Percentiles rank a stretch among this genome's conserved stretches.
Conservation (phyloP, 2,888 invertebrate species). For the Leucania comma region DNA sequence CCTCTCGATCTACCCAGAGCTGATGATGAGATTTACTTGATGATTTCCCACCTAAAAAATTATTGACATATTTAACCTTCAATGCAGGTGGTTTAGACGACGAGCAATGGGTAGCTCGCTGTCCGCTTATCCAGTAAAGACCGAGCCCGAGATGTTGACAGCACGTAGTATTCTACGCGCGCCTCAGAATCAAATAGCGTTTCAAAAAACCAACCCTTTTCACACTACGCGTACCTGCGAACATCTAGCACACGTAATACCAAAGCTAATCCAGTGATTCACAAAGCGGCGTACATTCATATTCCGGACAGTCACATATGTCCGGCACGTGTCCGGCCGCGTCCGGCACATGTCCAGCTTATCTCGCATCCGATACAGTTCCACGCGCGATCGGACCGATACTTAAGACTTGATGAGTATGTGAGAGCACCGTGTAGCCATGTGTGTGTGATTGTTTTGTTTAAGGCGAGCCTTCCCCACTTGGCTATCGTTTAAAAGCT, state of each 20-base stretch:
- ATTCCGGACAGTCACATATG: slow-evolving; percentile 57
- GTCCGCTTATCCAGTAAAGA: no score
- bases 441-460: slow-evolving; percentile 33
- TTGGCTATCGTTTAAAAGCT: no score
- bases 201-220: slow-evolving; percentile 3
- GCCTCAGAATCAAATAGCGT: not conserved
- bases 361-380: slow-evolving; percentile 66
- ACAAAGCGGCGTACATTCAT: slow-evolving; percentile 58
- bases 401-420: slow-evolving; percentile 24
- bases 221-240: not conserved
- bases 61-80: no score
- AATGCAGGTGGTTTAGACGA: no score
- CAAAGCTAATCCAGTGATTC: slow-evolving; percentile 50
- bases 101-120: no score
- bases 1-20: no score
- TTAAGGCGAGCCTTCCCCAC: no score
- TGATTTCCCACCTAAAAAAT: no score
- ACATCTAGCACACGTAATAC: slow-evolving; percentile 33
- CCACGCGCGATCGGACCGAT: slow-evolving; percentile 47
- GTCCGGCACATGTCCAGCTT: slow-evolving; percentile 61
- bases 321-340: slow-evolving; percentile 37
- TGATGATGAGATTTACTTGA: no score
- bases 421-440: not conserved
- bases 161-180: no score
- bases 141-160: no score